Conservation (phyloP, 2,113 vertebrate genomes). For the Hemicordylus capensis region DNA sequence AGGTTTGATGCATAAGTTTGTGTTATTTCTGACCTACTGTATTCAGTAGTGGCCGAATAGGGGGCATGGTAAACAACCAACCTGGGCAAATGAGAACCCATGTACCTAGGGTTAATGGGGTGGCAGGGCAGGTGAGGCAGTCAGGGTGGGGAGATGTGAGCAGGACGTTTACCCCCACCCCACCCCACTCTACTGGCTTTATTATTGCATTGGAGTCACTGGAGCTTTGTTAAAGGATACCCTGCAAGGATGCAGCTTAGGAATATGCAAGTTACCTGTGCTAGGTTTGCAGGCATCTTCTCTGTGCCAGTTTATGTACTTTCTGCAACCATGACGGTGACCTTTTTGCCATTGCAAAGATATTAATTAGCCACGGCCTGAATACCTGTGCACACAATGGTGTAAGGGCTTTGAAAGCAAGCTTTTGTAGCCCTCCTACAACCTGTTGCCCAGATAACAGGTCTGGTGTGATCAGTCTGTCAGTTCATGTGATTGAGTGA, state of each 20-base stretch:
- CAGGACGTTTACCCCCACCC: too few species aligned
- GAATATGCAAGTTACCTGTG: not conserved
- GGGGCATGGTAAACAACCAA: too few species aligned
- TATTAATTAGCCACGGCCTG: not conserved
- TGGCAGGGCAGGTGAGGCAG: too few species aligned
- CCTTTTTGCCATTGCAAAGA: not conserved
- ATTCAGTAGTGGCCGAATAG: too few species aligned
- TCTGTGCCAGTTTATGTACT: not conserved
- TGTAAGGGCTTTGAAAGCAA: fast-evolving
- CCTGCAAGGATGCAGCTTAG: not conserved
- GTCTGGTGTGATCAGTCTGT: not conserved
- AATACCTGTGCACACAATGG: fast-evolving
- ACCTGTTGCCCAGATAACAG: not conserved
- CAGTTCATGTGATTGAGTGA: fast-evolving
- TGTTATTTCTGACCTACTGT: not conserved
- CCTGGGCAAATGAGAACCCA: too few species aligned
- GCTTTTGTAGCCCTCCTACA: fast-evolving
- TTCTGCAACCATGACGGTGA: not conserved
- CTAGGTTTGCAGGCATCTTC: not conserved
- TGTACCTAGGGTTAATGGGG: too few species aligned
- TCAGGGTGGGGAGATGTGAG: too few species aligned
- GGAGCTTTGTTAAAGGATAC: not conserved
- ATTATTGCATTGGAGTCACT: not conserved
- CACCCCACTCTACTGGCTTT: too few species aligned
- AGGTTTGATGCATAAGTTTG: not conserved